Conservation (phyloP, 2,113 vertebrate species). For the Hiodon alosoides region DNA sequence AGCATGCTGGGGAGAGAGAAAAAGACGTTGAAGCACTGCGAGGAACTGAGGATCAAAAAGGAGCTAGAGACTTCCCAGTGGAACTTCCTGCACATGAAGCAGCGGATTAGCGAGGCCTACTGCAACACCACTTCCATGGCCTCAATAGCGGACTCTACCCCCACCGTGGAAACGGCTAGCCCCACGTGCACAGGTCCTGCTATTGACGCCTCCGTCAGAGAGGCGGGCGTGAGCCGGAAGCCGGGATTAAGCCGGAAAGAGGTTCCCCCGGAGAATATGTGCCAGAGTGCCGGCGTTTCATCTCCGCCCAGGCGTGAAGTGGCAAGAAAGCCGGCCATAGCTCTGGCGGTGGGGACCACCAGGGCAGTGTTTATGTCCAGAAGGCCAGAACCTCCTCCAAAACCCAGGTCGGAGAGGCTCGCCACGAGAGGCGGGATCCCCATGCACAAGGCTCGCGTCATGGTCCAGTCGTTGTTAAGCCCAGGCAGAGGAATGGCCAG, state of each 20-base stretch:
- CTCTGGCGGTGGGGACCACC: conserved; percentile 48
- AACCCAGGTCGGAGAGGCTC: conserved; percentile 16
- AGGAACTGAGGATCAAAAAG: conserved; percentile 47
- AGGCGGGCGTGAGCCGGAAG: conserved; percentile 2
- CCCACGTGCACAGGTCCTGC: neutral
- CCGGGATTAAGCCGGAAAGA: conserved; percentile 20
- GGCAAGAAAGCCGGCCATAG: conserved; percentile 49
- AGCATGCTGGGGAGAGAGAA: conserved; percentile 6
- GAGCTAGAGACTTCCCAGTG: conserved; percentile 46
- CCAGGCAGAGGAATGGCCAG: neutral
- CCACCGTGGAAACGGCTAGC: neutral
- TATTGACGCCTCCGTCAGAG: conserved; percentile 15
- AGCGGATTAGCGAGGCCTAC: neutral
- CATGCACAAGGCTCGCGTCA: neutral
- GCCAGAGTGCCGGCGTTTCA: conserved; percentile 3
- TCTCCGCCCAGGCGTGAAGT: neutral
- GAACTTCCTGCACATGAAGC: conserved; percentile 36
- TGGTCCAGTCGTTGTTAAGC: neutral
- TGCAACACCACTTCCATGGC: neutral
- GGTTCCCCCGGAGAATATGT: conserved; percentile 4
- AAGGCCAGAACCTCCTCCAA: conserved; percentile 35
- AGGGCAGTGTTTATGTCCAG: conserved; percentile 36
- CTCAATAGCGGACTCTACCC: neutral
- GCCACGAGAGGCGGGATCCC: neutral
- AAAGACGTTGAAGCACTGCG: conserved; percentile 39